Conservation (phyloP, 1,140 invertebrate genomes). For the Rhagoletis zephyria region DNA sequence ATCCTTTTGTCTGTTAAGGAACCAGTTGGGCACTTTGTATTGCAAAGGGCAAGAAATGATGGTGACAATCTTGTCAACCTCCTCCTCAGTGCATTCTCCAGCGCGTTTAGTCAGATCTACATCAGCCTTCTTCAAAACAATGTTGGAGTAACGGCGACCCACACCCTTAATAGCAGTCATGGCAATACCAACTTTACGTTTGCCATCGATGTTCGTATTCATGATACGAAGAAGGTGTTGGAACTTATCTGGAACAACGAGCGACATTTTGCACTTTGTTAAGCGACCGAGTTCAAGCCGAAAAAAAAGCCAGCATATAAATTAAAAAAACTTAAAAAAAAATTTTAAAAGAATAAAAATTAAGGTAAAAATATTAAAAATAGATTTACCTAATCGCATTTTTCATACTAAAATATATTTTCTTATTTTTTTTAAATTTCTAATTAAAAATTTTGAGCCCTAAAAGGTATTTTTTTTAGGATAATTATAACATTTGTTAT, state of each 20-base stretch:
- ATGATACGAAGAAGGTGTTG: conserved; percentile 99
- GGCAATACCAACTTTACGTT: conserved; percentile 97
- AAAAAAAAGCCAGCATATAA: too few relatives aligned
- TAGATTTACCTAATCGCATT: too few relatives aligned
- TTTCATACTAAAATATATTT: too few relatives aligned
- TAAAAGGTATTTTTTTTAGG: too few relatives aligned
- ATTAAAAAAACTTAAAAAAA: too few relatives aligned
- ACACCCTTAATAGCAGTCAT: conserved; percentile 99
- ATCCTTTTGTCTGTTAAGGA: conserved; percentile 99
- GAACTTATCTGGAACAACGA: conserved; percentile 98
- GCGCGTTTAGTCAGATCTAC: conserved; percentile 97
- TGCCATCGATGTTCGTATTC: conserved; percentile 99
- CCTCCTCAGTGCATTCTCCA: conserved; percentile 98
- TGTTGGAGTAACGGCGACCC: conserved; percentile 95
- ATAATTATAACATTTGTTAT: too few relatives aligned
- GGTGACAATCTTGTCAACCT: conserved; percentile 97
- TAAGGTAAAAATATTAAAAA: too few relatives aligned
- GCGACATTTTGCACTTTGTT: too few relatives aligned
- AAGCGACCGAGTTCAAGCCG: too few relatives aligned
- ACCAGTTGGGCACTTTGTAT: conserved; percentile 99
- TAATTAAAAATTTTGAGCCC: too few relatives aligned
- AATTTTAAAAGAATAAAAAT: too few relatives aligned
- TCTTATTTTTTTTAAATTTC: too few relatives aligned
- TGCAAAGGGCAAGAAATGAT: conserved; percentile 98
- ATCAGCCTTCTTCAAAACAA: conserved; percentile 98